These are phyloP conservation scores for Cyclopterus lumpus DNA, from an alignment of 2,797 vertebrate genomes.

Conservation along the genomic window DNA sequence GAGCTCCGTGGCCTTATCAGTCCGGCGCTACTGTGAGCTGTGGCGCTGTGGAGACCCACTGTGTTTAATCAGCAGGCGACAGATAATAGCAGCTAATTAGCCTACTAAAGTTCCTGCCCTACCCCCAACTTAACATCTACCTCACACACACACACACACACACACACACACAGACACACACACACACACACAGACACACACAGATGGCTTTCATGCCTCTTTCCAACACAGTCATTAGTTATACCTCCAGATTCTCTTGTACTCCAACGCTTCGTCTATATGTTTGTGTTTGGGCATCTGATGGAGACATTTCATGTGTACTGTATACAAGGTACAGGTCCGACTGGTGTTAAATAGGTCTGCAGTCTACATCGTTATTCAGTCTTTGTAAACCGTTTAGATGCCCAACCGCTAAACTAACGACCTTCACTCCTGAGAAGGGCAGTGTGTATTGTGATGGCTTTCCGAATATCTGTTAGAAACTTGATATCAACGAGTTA, in stretches of 20 bases:
- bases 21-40: constrained; percentile 50
- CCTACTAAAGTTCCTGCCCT: constrained; percentile 70
- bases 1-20: constrained; percentile 67
- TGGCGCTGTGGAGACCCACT: constrained; percentile 60
- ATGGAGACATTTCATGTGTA: not conserved
- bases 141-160: not conserved
- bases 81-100: constrained; percentile 81
- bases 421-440: not conserved
- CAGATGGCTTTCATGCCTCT: constrained; percentile 74
- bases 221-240: constrained; percentile 51
- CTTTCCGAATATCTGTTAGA: not conserved
- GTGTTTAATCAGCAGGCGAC: constrained; percentile 73
- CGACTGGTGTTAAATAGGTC: not conserved
- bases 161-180: too few species aligned
- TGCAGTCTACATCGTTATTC: not conserved
- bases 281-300: constrained; percentile 9
- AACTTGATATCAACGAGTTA: too few species aligned
- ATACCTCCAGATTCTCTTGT: constrained; percentile 29
- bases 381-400: not conserved
- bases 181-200: too few species aligned
- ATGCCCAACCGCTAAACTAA: not conserved
- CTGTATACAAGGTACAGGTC: not conserved
- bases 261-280: constrained; percentile 7
- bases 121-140: constrained; percentile 70
- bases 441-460: not conserved